These are phyloP conservation scores for Cheirogaleus major DNA, from an alignment of 2,797 vertebrate genomes.

Conservation along the genomic window DNA sequence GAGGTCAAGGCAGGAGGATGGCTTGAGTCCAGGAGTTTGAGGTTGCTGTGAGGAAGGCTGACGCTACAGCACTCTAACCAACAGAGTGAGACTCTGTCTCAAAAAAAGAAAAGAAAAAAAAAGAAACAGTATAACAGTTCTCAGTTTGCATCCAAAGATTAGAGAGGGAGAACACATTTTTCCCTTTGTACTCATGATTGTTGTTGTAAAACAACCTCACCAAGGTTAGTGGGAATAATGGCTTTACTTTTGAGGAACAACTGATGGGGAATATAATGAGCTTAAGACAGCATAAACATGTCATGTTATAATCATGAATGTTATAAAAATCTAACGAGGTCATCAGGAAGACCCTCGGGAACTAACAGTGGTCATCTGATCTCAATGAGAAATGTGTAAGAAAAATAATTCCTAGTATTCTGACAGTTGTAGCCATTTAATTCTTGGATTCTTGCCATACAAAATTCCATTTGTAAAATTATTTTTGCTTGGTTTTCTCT, in stretches of 20 bases:
- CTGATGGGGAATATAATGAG: neutral
- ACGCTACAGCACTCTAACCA: too few relatives aligned
- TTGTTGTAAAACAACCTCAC: neutral
- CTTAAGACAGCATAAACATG: neutral
- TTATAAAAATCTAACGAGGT: constrained; percentile 5
- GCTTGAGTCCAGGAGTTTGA: too few relatives aligned
- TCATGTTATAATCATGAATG: neutral
- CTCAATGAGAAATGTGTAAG: neutral
- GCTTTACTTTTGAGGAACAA: constrained; percentile 37
- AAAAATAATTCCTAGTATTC: constrained; percentile 42
- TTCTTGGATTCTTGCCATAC: constrained; percentile 19
- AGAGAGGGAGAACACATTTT: neutral
- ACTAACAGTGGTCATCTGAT: neutral
- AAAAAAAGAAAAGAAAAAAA: too few relatives aligned
- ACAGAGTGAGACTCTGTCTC: too few relatives aligned
- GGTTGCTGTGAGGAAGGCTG: too few relatives aligned
- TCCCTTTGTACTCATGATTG: neutral
- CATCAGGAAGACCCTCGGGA: neutral
- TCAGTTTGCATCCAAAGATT: constrained; percentile 2
- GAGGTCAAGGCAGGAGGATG: too few relatives aligned
- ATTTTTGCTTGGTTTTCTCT: constrained; percentile 44
- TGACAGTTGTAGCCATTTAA: neutral
- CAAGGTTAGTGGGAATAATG: constrained; percentile 4
- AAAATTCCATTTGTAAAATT: constrained; percentile 37
- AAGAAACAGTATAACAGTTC: neutral